phyloP scores from a whole-genome alignment of 2,113 vertebrate genomes.

The Arizona elegans region DNA sequence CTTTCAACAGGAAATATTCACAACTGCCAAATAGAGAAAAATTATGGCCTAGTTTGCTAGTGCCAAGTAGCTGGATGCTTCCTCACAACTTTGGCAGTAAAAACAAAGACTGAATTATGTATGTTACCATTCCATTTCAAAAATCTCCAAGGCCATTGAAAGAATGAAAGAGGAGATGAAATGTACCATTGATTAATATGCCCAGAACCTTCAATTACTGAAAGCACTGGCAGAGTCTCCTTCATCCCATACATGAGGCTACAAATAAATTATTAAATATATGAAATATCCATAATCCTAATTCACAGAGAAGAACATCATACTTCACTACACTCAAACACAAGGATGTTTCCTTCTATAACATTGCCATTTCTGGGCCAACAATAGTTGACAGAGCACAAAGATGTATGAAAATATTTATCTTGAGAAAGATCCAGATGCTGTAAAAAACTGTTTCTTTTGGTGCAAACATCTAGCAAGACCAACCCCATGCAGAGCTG shows the following conservation, averaged over 20 bases:
- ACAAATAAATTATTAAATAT: neutral
- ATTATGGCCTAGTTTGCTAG: neutral
- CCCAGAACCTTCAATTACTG: neutral
- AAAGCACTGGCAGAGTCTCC: neutral
- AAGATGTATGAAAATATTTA: neutral
- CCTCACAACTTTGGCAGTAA: conserved; percentile 18
- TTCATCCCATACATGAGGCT: neutral
- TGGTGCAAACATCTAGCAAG: neutral
- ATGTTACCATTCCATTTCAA: neutral
- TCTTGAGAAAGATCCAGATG: neutral
- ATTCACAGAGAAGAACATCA: neutral
- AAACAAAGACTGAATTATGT: conserved; percentile 12
- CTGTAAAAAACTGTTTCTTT: neutral
- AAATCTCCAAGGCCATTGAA: neutral
- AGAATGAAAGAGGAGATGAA: neutral
- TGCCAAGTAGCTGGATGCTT: neutral
- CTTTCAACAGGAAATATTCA: neutral
- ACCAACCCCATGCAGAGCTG: neutral
- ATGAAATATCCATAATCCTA: neutral
- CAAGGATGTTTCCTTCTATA: neutral
- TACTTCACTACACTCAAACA: neutral
- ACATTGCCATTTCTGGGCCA: neutral
- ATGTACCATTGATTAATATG: neutral
- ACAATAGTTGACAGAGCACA: neutral
- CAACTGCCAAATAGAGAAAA: neutral